These are phyloP conservation scores for Branchinecta sandiegonensis DNA, from an alignment of 2,888 invertebrate genomes.

Conservation along the genomic window DNA sequence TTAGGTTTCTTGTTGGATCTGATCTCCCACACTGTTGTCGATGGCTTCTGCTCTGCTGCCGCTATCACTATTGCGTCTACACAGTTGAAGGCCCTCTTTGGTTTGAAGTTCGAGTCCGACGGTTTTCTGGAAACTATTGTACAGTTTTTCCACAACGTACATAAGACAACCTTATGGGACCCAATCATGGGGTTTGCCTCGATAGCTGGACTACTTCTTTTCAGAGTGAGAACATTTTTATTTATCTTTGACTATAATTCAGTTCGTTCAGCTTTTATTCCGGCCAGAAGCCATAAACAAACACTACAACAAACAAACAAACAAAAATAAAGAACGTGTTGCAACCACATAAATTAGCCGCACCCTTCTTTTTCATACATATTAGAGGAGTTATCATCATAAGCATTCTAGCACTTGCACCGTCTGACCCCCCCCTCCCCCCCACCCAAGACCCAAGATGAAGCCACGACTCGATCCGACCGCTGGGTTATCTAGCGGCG, in stretches of 20 bases:
- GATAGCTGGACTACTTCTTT: slow-evolving; percentile 52
- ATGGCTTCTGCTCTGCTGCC: slow-evolving; percentile 71
- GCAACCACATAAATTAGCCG: too few relatives aligned
- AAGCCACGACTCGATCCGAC: too few relatives aligned
- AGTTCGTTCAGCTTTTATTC: too few relatives aligned
- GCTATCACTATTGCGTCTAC: slow-evolving; percentile 66
- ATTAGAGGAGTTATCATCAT: too few relatives aligned
- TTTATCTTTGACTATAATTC: neutral
- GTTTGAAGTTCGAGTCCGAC: slow-evolving; percentile 49
- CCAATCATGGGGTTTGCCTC: slow-evolving; percentile 54
- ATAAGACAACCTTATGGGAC: slow-evolving; percentile 52
- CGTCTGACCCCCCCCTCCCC: too few relatives aligned
- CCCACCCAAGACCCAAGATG: too few relatives aligned
- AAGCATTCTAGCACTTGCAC: too few relatives aligned
- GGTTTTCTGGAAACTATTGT: slow-evolving; percentile 49
- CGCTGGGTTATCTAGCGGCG: too few relatives aligned
- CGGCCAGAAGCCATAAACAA: too few relatives aligned
- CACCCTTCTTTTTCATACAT: too few relatives aligned
- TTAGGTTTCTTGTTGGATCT: slow-evolving; percentile 68
- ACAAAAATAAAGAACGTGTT: too few relatives aligned
- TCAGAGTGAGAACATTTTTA: slow-evolving; percentile 48
- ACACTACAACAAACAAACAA: too few relatives aligned
- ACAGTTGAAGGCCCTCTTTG: slow-evolving; percentile 58
- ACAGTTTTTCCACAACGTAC: slow-evolving; percentile 51
- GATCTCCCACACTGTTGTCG: slow-evolving; percentile 69